Evolutionary conservation across 2,888 invertebrate genomes (phyloP).

Genomic region (Blastobasis lacticolella): DNA sequence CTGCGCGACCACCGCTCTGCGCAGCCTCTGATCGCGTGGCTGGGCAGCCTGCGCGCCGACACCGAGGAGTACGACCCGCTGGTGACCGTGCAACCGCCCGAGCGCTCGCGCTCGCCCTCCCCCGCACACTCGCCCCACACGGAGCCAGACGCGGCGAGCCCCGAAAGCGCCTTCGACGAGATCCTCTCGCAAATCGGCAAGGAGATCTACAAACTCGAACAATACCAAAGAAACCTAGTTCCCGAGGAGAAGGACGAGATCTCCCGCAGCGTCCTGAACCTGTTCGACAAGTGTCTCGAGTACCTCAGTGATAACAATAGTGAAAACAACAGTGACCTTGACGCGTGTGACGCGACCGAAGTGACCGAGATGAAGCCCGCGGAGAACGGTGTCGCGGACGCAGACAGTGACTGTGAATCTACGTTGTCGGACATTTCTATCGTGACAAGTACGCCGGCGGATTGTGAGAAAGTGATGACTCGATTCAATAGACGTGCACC

Average conservation of each 20-base stretch:
- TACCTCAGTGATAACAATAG: constrained; percentile 27
- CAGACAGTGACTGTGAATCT: constrained; percentile 49
- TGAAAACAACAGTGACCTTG: constrained; percentile 12
- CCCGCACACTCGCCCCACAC: constrained; percentile 27
- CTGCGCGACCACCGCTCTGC: constrained; percentile 49
- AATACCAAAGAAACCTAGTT: constrained; percentile 51
- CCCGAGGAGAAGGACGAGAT: constrained; percentile 42
- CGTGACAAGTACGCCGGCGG: constrained; percentile 47
- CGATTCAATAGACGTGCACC: constrained; percentile 39
- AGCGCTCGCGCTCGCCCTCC: constrained; percentile 1
- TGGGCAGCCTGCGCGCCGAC: constrained; percentile 45
- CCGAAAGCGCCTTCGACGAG: constrained; percentile 61
- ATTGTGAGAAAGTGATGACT: constrained; percentile 24
- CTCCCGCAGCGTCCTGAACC: constrained; percentile 58
- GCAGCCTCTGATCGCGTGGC: constrained; percentile 59
- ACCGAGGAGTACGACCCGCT: constrained; percentile 65
- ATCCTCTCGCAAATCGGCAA: constrained; percentile 64
- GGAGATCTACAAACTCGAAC: constrained; percentile 64
- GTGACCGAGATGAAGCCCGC: constrained; percentile 18
- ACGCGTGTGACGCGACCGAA: background rate
- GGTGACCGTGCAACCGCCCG: constrained; percentile 33
- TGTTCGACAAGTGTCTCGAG: constrained; percentile 65
- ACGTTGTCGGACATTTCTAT: constrained; percentile 43
- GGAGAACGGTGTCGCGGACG: constrained; percentile 20
- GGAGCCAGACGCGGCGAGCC: constrained; percentile 22